phyloP scores from a whole-genome alignment of 2,797 vertebrate species.

The Enteromius paludinosus region DNA sequence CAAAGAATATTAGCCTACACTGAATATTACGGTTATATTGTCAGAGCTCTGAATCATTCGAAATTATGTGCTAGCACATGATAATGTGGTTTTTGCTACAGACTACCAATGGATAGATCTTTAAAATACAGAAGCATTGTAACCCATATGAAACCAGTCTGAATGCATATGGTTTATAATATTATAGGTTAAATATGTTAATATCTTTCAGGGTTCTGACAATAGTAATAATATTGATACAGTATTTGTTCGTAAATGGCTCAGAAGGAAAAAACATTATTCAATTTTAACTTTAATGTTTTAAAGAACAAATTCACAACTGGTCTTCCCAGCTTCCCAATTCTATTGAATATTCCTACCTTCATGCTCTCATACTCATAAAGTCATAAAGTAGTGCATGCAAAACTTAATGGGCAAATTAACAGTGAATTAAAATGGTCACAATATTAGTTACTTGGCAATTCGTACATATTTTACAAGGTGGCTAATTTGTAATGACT shows the following conservation, averaged over 20 bases:
- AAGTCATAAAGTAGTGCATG: background rate
- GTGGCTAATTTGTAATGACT: no score
- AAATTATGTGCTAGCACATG: background rate
- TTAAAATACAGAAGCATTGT: conserved; percentile 5
- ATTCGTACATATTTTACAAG: no score
- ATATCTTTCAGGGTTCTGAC: background rate
- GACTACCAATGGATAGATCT: background rate
- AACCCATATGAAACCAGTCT: background rate
- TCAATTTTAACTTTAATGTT: background rate
- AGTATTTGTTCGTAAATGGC: background rate
- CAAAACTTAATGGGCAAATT: background rate
- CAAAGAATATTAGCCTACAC: conserved; percentile 2
- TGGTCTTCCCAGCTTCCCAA: background rate
- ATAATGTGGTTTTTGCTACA: background rate
- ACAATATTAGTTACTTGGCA: background rate
- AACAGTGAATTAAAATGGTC: background rate
- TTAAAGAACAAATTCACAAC: background rate
- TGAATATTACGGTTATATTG: background rate
- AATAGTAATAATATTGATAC: background rate
- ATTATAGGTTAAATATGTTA: background rate
- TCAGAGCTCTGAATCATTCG: background rate
- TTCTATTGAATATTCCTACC: background rate
- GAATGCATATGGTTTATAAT: background rate
- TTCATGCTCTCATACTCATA: background rate
- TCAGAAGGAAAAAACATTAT: no score